phyloP scores from a whole-genome alignment of 2,888 invertebrate genomes.

The Calameuta filiformis region DNA sequence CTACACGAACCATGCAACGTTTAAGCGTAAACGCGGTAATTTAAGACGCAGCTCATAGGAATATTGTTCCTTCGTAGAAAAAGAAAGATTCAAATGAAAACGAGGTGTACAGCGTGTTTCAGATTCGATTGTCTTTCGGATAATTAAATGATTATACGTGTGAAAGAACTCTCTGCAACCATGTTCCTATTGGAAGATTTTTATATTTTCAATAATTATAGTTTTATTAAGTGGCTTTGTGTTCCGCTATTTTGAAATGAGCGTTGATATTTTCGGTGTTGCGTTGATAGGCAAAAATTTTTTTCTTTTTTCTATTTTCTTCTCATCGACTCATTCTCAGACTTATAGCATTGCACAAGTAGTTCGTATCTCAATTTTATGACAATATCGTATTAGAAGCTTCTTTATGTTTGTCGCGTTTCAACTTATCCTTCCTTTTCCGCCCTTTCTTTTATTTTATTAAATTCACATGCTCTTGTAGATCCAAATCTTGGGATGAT shows the following conservation, averaged over 20 bases:
- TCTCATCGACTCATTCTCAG: not conserved
- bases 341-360: not conserved
- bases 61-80: constrained; percentile 51
- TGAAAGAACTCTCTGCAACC: not conserved
- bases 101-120: constrained; percentile 43
- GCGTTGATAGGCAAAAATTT: not conserved
- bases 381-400: not conserved
- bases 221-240: constrained; percentile 8
- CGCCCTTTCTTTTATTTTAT: constrained; percentile 9
- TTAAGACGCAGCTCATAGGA: constrained; percentile 57
- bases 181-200: constrained; percentile 13
- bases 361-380: not conserved
- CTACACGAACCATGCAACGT: constrained; percentile 56
- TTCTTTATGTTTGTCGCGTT: constrained; percentile 7
- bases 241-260: not conserved
- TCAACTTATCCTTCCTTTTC: constrained; percentile 13
- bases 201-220: constrained; percentile 23
- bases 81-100: constrained; percentile 25
- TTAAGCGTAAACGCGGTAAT: constrained; percentile 55
- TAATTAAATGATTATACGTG: not conserved
- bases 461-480: constrained; percentile 15
- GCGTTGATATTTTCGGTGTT: not conserved
- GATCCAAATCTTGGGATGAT: constrained; percentile 40
- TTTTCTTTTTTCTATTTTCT: not conserved
- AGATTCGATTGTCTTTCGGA: constrained; percentile 51